Base-by-base conservation (phyloP, 2,113 vertebrate genomes). In the Callospermophilus lateralis region DNA sequence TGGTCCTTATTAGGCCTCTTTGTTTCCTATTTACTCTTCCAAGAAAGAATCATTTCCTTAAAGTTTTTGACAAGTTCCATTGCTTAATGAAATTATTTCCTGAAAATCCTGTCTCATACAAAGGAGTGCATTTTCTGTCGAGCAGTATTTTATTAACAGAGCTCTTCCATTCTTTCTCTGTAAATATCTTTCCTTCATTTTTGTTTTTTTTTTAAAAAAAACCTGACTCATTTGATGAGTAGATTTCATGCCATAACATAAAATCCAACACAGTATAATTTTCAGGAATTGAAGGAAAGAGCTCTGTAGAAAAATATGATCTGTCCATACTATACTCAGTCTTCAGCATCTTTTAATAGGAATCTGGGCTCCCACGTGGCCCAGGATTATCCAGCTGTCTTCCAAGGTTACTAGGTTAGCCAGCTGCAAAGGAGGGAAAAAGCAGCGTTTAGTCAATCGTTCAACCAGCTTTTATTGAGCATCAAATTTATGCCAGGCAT, bases 391-490 rank as follows among this genome's bases (percentile, higher is more conserved):
- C 91, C 85, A 70, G 61, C 61, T 70, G 28, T n/a, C 77, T 78
- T 90, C 81, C 83, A 84, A 58, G 81, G 13, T 55, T 90, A 12
- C 94, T 61, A 80, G 63, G 13, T 90, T 63, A 68, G 45, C 65
- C 48, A 68, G 68, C 48, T 91, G 85, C 85, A 2, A 37, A 39
- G 58, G 58, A 81, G 30, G 32, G 24, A 48, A 93, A 42, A 84
- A 48, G 11, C 3, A 13, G 13, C 32, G 55, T 74, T 92, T 55
- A 94, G 79, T 70, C 84, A 84, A 42, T 87, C 39, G 24, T 30
- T 94, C 61, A 67, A 30, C 65, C 78, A 74, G 34, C 28, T 96
- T 93, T 87, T 81, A 84, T 37, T 95, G 77, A 85, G 80, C 51
- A 68, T 80, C 84, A 90, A 72, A 95, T 83, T 92, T 77, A 83